Base-by-base conservation (phyloP, 2,113 vertebrate genomes). In the Archocentrus centrarchus region DNA sequence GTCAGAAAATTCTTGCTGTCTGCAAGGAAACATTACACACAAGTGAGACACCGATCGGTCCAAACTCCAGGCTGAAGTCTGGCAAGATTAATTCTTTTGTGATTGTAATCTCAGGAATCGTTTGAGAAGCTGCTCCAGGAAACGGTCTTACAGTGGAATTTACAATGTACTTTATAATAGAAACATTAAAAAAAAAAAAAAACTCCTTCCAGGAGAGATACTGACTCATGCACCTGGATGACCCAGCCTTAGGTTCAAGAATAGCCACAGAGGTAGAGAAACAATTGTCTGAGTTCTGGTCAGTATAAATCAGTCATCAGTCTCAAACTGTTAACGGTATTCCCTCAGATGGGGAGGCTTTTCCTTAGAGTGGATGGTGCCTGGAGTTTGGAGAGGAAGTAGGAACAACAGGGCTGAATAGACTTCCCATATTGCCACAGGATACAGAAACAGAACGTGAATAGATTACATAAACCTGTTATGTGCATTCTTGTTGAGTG, bases 371-470 rank as follows among this genome's bases (percentile, higher is more conserved):
- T 64, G 55, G 68, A 6, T 41, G 47, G 27, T 84, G 64, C 78
- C 62, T 77, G 32, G 10, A 79, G 4, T 20, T 22, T 8, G n/a
- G 86, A 70, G 59, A 85, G 90, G 90, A 92, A 91, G 70, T 82
- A 70, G 18, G 60, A 89, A 83, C 17, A 78, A 81, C 30, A 79
- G 32, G 24, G 35, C 17, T 50, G 77, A 59, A 84, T 64, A 78
- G 24, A 83, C 64, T 87, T 88, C 83, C 68, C 77, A 11, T 14
- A 11, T 9, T 7, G 50, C 7, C 11, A 24, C 47, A 59, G 77
- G 63, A 8, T 6, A 11, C 39, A 68, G 80, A 75, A 62, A 75
- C 37, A 64, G 80, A 81, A 78, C 20, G 1, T 57, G 60, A 77
- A 1, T 7, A 6, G 22, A 20, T 75, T 64, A 61, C 3, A 22